Conservation (phyloP, 2,888 invertebrate species). For the Tachystola acroxantha region DNA sequence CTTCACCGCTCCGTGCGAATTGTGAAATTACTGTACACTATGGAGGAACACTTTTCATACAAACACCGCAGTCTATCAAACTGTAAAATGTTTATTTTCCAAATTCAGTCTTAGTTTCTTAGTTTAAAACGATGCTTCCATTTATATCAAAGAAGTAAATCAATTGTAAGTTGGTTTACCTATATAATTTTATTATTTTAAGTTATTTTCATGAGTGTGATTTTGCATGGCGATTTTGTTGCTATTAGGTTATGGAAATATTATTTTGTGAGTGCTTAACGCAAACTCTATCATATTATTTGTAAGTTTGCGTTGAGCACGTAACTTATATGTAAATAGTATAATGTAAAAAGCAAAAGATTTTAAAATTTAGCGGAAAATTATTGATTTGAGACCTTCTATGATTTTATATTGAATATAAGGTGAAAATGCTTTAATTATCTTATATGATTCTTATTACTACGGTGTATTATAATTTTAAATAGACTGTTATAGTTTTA, state of each 20-base stretch:
- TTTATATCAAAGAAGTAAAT: slow-evolving; percentile 75
- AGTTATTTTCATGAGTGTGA: slow-evolving; percentile 70
- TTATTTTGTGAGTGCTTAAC: slow-evolving; percentile 54
- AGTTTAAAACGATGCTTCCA: slow-evolving; percentile 77
- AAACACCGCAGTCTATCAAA: slow-evolving; percentile 28
- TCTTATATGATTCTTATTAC: slow-evolving; percentile 69
- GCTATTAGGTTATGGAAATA: slow-evolving; percentile 54
- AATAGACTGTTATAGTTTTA: slow-evolving; percentile 78
- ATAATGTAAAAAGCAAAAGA: slow-evolving; percentile 49
- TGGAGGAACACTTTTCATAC: slow-evolving; percentile 36
- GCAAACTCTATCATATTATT: slow-evolving; percentile 58
- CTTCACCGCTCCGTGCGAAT: slow-evolving; percentile 17
- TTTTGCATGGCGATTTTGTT: slow-evolving; percentile 73
- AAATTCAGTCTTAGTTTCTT: slow-evolving; percentile 50
- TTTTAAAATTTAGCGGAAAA: slow-evolving; percentile 53
- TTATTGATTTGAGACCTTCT: slow-evolving; percentile 63
- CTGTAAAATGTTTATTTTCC: slow-evolving; percentile 27
- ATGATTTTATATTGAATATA: slow-evolving; percentile 74
- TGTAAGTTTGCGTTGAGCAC: slow-evolving; percentile 58
- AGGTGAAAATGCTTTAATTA: slow-evolving; percentile 78
- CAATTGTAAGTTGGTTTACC: slow-evolving; percentile 71
- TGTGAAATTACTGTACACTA: slow-evolving; percentile 21
- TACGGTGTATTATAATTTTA: slow-evolving; percentile 75
- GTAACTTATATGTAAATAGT: slow-evolving; percentile 62
- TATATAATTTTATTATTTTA: slow-evolving; percentile 63